A percentile compares a stretch with the other conserved stretches of the same genome.
phyloP scores from a whole-genome alignment of 2,888 invertebrate genomes.

The Calameuta pallipes region DNA sequence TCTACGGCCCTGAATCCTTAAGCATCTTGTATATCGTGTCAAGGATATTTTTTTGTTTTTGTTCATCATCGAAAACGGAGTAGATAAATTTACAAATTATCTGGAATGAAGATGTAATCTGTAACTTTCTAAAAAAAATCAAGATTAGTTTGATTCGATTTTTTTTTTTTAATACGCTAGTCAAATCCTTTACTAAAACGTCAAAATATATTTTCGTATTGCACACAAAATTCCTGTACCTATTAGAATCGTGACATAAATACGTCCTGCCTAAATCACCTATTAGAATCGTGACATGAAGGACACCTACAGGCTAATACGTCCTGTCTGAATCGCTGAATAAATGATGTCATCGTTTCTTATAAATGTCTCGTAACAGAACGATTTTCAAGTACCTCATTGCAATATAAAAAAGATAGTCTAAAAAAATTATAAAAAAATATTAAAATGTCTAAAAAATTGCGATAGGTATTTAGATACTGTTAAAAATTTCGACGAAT shows the following conservation, averaged over 20 bases:
- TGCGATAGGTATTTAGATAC: background rate
- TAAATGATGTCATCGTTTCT: background rate
- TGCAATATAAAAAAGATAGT: background rate
- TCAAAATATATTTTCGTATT: background rate
- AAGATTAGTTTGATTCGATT: no score
- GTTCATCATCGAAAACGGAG: background rate
- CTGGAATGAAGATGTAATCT: background rate
- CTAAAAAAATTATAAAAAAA: background rate
- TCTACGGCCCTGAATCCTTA: background rate
- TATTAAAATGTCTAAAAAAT: background rate
- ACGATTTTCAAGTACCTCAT: background rate
- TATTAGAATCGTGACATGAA: background rate
- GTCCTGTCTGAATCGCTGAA: background rate
- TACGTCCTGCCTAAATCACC: background rate
- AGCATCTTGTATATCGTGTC: background rate
- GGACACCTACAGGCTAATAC: background rate
- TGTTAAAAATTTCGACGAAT: background rate
- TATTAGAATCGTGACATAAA: background rate
- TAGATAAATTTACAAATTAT: background rate
- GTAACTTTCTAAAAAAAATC: background rate
- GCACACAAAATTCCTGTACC: background rate
- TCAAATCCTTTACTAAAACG: no score
- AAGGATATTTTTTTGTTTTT: background rate
- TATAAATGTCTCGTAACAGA: background rate
- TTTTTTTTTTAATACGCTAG: no score